These are phyloP conservation scores for Ceraclea dissimilis DNA, from an alignment of 2,888 invertebrate genomes.

Conservation along the genomic window DNA sequence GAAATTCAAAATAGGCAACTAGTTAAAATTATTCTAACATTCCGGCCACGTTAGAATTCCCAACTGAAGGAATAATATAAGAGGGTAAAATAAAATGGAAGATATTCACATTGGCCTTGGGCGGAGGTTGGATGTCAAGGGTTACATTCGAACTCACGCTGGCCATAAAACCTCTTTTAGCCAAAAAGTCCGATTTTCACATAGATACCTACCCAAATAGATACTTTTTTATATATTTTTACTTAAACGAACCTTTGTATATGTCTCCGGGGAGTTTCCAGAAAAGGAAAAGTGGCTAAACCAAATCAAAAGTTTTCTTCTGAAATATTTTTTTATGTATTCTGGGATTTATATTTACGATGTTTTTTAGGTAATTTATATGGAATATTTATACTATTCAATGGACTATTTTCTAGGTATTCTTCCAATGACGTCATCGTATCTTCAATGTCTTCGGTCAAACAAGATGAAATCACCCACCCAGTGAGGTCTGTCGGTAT, in stretches of 20 bases:
- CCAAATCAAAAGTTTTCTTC: background rate
- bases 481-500: too few species aligned
- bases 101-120: background rate
- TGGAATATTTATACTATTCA: too few species aligned
- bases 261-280: background rate
- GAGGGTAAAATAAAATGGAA: background rate
- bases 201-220: background rate
- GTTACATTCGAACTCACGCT: conserved; percentile 8
- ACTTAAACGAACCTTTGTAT: background rate
- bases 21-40: too few species aligned
- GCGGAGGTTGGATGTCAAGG: conserved; percentile 5
- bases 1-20: too few species aligned
- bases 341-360: too few species aligned
- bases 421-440: too few species aligned
- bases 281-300: background rate
- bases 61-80: too few species aligned
- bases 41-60: too few species aligned
- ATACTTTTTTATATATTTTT: background rate
- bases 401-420: too few species aligned
- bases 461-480: too few species aligned
- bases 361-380: too few species aligned
- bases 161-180: conserved; percentile 3
- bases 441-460: too few species aligned
- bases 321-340: background rate
- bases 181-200: conserved; percentile 2